Conservation (phyloP, 2,113 vertebrate genomes). For the Sylvia atricapilla region DNA sequence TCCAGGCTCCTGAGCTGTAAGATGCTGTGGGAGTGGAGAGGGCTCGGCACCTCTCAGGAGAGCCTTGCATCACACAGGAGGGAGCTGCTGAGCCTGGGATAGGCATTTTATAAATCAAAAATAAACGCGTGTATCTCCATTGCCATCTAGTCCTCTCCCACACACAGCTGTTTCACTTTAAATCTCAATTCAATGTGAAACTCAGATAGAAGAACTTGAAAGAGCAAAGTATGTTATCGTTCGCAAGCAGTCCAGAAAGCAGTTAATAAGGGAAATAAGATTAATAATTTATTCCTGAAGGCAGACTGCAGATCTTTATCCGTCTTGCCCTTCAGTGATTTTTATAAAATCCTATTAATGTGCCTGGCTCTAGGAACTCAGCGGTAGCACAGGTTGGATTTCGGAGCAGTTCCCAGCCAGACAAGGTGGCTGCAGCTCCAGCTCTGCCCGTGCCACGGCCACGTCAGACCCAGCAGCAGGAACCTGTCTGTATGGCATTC, state of each 20-base stretch:
- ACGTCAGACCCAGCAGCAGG: background rate
- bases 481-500: background rate
- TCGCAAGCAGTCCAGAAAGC: slow-evolving; percentile 36
- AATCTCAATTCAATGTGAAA: slow-evolving; percentile 42
- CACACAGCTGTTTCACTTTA: slow-evolving; percentile 69
- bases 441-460: background rate
- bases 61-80: slow-evolving; percentile 39
- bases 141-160: slow-evolving; percentile 60
- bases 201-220: slow-evolving; percentile 55
- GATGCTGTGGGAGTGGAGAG: slow-evolving; percentile 56
- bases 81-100: slow-evolving; percentile 56
- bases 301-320: slow-evolving; percentile 52
- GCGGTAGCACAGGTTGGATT: background rate
- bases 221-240: slow-evolving; percentile 50
- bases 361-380: background rate
- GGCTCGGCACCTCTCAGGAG: slow-evolving; percentile 35
- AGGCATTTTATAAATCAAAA: slow-evolving; percentile 60
- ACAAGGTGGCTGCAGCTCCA: background rate
- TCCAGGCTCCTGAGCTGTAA: slow-evolving; percentile 13
- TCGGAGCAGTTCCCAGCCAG: background rate
- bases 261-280: slow-evolving; percentile 59
- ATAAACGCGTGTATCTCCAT: slow-evolving; percentile 56
- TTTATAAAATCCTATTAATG: background rate
- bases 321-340: background rate
- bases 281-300: slow-evolving; percentile 55